A percentile compares a stretch with the other conserved stretches of the same genome.
Conservation (phyloP, 2,888 invertebrate species). For the Pseudococcus viburni region DNA sequence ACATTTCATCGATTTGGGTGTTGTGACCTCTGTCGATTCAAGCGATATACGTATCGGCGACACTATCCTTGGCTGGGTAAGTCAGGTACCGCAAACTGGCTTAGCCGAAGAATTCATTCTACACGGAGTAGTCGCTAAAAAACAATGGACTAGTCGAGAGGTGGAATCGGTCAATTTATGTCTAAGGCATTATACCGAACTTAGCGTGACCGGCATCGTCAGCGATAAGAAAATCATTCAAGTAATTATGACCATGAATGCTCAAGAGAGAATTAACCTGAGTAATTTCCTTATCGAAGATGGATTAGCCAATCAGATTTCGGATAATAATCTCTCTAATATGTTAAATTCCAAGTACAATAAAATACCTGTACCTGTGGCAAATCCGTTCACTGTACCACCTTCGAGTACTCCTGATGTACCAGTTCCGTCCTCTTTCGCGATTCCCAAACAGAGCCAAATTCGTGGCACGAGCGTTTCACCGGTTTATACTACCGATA, state of each 20-base stretch:
- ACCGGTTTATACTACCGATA: not conserved
- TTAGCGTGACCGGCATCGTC: not conserved
- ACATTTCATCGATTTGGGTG: constrained; percentile 40
- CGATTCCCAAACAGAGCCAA: not conserved
- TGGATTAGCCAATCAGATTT: not conserved
- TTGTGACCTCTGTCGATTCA: not conserved
- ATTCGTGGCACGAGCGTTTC: not conserved
- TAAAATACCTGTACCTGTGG: not conserved
- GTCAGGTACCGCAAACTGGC: not conserved
- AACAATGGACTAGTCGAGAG: not conserved
- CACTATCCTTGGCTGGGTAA: not conserved
- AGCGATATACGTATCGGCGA: constrained; percentile 33
- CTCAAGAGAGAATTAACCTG: not conserved
- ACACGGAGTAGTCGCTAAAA: not conserved
- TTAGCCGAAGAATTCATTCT: constrained; percentile 58
- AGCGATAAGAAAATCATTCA: not conserved
- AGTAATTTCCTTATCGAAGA: not conserved
- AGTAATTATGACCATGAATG: not conserved
- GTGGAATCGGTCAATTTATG: not conserved
- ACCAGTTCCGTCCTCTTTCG: not conserved
- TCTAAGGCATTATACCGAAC: constrained; percentile 9
- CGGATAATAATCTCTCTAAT: not conserved
- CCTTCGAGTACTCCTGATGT: constrained; percentile 1
- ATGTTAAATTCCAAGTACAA: not conserved
- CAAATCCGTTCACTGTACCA: not conserved